These are phyloP conservation scores for Calypte anna DNA, from an alignment of 2,113 vertebrate species.

Conservation along the genomic window DNA sequence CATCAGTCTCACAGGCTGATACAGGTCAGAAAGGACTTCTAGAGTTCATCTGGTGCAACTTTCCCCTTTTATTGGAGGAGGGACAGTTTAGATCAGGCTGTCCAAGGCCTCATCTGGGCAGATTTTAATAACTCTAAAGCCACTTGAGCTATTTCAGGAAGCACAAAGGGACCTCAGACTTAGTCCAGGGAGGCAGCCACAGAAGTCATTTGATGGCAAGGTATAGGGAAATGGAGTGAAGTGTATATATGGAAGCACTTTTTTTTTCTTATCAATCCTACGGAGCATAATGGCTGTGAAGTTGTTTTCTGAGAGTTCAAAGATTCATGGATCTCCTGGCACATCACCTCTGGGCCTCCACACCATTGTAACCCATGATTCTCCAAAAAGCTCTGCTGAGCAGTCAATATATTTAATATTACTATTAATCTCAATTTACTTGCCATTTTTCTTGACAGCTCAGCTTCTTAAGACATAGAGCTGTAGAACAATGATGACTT, in stretches of 20 bases:
- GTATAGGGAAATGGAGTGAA: background rate
- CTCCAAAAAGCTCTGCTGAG: background rate
- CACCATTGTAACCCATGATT: background rate
- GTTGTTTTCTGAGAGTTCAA: background rate
- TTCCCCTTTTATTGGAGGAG: background rate
- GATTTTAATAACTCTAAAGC: background rate
- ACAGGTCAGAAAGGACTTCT: background rate
- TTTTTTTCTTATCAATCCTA: background rate
- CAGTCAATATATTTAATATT: background rate
- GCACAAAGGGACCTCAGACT: background rate
- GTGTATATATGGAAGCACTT: background rate
- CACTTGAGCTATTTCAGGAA: background rate
- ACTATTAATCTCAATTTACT: constrained; percentile 7
- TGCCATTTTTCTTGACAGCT: background rate
- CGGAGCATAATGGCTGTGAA: background rate
- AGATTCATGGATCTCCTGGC: background rate
- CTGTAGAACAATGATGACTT: background rate
- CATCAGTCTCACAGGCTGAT: background rate
- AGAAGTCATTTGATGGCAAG: background rate
- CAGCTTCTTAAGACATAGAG: background rate
- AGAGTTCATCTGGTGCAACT: background rate
- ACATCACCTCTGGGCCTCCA: background rate
- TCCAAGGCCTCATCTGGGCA: background rate
- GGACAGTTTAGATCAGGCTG: background rate
- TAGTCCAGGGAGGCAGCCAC: background rate